Conservation (phyloP, 2,888 invertebrate genomes). For the Clepsis dumicolana region DNA sequence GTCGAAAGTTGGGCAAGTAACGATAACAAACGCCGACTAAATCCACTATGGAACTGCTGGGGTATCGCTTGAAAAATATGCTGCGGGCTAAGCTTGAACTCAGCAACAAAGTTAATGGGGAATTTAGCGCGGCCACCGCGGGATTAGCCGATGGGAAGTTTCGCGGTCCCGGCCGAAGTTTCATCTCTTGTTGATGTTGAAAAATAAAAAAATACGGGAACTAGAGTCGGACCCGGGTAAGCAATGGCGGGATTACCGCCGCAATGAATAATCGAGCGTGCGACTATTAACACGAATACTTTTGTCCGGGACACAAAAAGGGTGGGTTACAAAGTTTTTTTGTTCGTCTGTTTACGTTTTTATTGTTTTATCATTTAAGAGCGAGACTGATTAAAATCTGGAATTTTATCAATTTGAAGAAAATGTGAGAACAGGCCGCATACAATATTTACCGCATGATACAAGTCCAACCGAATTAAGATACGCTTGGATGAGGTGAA, state of each 20-base stretch:
- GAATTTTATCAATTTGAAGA: too few species aligned
- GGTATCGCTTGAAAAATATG: constrained; percentile 79
- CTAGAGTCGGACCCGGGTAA: constrained; percentile 58
- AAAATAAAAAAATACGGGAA: constrained; percentile 66
- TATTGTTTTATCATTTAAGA: too few species aligned
- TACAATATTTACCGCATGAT: too few species aligned
- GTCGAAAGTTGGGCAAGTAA: constrained; percentile 63
- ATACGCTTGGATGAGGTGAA: too few species aligned
- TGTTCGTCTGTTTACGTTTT: not conserved
- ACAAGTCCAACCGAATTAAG: too few species aligned
- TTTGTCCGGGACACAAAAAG: not conserved
- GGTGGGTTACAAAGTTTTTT: not conserved
- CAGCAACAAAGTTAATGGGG: constrained; percentile 79
- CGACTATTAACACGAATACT: constrained; percentile 13
- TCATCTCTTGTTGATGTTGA: constrained; percentile 78
- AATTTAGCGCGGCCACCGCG: constrained; percentile 75
- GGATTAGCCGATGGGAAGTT: constrained; percentile 81
- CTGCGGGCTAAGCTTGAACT: constrained; percentile 71
- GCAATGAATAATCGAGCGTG: constrained; percentile 64
- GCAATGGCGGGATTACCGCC: constrained; percentile 56
- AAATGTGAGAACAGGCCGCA: too few species aligned
- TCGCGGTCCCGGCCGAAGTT: constrained; percentile 67
- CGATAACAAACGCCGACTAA: constrained; percentile 75
- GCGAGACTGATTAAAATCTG: too few species aligned
- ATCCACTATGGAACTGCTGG: constrained; percentile 71